A percentile compares a stretch with the other conserved stretches of the same genome.
Conservation (phyloP, 2,113 vertebrate species). For the human (Homo sapiens) region GRCh38 chr5:18110501-18111000, state of each 20-base stretch:
- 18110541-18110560: neutral
- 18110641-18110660: neutral
- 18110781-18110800: neutral
- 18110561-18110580: neutral
- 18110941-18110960: neutral
- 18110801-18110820: neutral
- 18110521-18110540: neutral
- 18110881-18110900: neutral
- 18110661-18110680: neutral
- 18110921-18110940: neutral
- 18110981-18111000: neutral
- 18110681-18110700: neutral
- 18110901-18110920: neutral
- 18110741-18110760: neutral
- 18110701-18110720: neutral
- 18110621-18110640: neutral
- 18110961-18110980: neutral
- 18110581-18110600: neutral
- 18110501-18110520: neutral
- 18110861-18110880: neutral
- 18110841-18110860: neutral
- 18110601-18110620: neutral
- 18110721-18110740: neutral
- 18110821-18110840: neutral
- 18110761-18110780: rapidly evolving